Conservation (phyloP, 2,113 vertebrate species). For the Carassius gibelio region DNA sequence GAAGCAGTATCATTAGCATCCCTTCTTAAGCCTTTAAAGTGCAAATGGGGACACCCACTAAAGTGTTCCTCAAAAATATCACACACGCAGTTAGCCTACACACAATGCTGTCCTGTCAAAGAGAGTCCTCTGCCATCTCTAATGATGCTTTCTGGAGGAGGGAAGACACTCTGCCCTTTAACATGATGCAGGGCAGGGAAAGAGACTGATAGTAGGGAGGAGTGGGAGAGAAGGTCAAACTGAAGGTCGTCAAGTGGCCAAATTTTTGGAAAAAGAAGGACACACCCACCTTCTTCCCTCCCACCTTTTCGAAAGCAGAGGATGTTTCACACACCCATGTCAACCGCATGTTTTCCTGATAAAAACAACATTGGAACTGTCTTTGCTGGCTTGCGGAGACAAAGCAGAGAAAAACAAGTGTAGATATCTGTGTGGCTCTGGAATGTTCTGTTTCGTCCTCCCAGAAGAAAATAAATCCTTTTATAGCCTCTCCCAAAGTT, state of each 20-base stretch:
- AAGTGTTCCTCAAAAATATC: conserved; percentile 36
- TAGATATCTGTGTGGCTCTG: background rate
- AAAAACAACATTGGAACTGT: background rate
- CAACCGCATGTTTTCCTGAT: background rate
- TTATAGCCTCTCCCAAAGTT: background rate
- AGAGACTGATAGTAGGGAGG: background rate
- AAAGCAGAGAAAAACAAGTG: background rate
- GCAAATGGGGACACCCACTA: conserved; percentile 52
- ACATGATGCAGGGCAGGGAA: conserved; percentile 10
- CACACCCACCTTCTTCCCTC: conserved; percentile 12
- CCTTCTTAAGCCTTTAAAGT: conserved; percentile 49
- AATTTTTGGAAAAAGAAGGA: background rate
- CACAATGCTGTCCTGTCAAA: conserved; percentile 12
- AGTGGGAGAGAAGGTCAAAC: conserved; percentile 6
- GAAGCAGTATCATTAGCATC: conserved; percentile 25
- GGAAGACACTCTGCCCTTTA: background rate
- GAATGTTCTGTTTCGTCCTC: conserved; percentile 24
- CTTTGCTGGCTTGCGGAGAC: background rate
- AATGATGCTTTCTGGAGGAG: conserved; percentile 21
- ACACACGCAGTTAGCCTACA: conserved; percentile 23
- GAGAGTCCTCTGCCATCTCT: conserved; percentile 22
- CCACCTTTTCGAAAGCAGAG: background rate
- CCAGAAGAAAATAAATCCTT: conserved; percentile 19
- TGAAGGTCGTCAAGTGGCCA: background rate
- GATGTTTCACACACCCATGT: conserved; percentile 8